Conservation (phyloP, 2,113 vertebrate genomes). For the Lota lota region DNA sequence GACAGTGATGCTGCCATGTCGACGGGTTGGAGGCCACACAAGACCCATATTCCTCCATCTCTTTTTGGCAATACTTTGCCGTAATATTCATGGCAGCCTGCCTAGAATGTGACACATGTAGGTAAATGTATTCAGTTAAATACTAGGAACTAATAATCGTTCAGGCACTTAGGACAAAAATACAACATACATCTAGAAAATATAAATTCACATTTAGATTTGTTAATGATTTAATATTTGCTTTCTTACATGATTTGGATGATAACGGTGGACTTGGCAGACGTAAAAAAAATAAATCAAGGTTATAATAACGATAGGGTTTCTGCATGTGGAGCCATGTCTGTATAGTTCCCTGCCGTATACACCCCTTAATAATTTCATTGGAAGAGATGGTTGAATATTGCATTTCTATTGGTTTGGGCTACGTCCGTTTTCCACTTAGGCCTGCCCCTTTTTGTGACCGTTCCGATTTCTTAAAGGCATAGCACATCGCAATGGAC, state of each 20-base stretch:
- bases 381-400: conserved; percentile 25
- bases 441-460: neutral
- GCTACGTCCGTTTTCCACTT: conserved; percentile 17
- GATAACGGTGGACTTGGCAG: neutral
- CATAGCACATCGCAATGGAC: neutral
- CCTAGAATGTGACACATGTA: conserved; percentile 66
- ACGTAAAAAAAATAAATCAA: conserved; percentile 29
- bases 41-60: conserved; percentile 85
- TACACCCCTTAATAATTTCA: neutral
- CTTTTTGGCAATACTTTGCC: conserved; percentile 79
- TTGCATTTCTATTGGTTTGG: conserved; percentile 41
- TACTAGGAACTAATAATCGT: too few species aligned
- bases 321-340: conserved; percentile 33
- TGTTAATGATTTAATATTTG: neutral
- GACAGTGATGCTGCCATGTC: conserved; percentile 85
- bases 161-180: too few species aligned
- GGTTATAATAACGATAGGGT: conserved; percentile 28
- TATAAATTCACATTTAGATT: too few species aligned
- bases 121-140: too few species aligned
- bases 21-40: conserved; percentile 85
- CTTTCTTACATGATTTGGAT: conserved; percentile 55
- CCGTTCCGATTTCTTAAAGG: conserved; percentile 41
- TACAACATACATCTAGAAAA: too few species aligned
- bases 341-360: neutral
- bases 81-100: conserved; percentile 87